phyloP scores from a whole-genome alignment of 2,797 vertebrate species.

The Macropus fuliginosus region DNA sequence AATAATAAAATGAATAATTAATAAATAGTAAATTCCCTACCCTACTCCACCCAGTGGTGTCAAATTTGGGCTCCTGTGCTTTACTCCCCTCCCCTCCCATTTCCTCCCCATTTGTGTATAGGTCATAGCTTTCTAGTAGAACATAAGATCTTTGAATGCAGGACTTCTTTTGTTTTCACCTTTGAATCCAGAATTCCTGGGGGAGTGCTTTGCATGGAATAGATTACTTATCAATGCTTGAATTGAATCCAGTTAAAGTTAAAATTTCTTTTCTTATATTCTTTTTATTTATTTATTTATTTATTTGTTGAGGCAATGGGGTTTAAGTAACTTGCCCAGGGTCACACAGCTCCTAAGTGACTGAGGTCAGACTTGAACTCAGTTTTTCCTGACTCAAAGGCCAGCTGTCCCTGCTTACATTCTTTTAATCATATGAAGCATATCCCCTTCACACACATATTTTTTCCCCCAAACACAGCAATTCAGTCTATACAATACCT shows the following conservation, averaged over 20 bases:
- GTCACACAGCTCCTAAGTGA: no score
- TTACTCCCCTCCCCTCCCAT: no score
- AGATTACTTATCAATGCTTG: background rate
- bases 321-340: no score
- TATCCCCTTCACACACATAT: background rate
- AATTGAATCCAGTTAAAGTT: background rate
- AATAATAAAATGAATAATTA: no score
- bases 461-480: background rate
- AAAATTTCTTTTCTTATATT: background rate
- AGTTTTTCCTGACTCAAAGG: no score
- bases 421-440: background rate
- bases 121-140: background rate
- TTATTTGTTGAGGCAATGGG: no score
- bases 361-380: no score
- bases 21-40: no score
- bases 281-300: background rate
- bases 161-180: background rate
- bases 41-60: no score
- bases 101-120: no score
- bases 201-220: background rate
- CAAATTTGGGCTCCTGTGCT: no score
- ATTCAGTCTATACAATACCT: background rate
- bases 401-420: background rate
- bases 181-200: background rate
- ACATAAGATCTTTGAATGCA: background rate